phyloP scores from a whole-genome alignment of 2,888 invertebrate genomes.

The Phaedon cochleariae region DNA sequence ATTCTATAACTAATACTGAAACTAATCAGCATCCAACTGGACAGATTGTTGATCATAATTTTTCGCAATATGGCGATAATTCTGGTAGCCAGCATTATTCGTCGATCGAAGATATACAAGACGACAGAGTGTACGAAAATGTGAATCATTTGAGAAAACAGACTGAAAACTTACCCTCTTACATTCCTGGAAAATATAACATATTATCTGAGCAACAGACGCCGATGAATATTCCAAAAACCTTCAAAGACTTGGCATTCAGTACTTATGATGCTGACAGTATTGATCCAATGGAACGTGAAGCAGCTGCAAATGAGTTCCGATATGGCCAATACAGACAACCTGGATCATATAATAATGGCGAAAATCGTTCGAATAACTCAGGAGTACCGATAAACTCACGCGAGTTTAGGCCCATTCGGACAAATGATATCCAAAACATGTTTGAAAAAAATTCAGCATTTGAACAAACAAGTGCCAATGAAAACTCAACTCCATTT shows the following conservation, averaged over 20 bases:
- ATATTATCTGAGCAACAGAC: constrained; percentile 36
- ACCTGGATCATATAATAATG: constrained; percentile 25
- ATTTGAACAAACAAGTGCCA: too few species aligned
- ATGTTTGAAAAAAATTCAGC: not conserved
- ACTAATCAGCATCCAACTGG: not conserved
- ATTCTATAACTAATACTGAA: not conserved
- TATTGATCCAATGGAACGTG: too few species aligned
- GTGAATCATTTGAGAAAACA: constrained; percentile 22
- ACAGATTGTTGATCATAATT: constrained; percentile 1
- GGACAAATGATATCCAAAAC: not conserved
- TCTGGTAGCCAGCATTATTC: not conserved
- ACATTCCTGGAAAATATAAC: constrained; percentile 39
- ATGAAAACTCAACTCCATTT: too few species aligned
- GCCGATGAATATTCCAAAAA: constrained; percentile 39
- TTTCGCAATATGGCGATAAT: too few species aligned
- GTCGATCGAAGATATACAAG: not conserved
- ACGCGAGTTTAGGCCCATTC: constrained; percentile 23
- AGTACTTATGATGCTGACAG: constrained; percentile 43
- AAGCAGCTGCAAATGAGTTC: too few species aligned
- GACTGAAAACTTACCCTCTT: constrained; percentile 39
- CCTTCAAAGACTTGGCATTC: constrained; percentile 45
- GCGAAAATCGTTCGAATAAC: not conserved
- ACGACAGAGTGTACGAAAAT: constrained; percentile 27
- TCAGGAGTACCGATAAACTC: constrained; percentile 15
- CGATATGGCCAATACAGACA: constrained; percentile 23